Evolutionary conservation across 2,888 invertebrate genomes (phyloP), one percentile per base, ranked within the genome.

Genomic region (Perdita meconis): DNA sequence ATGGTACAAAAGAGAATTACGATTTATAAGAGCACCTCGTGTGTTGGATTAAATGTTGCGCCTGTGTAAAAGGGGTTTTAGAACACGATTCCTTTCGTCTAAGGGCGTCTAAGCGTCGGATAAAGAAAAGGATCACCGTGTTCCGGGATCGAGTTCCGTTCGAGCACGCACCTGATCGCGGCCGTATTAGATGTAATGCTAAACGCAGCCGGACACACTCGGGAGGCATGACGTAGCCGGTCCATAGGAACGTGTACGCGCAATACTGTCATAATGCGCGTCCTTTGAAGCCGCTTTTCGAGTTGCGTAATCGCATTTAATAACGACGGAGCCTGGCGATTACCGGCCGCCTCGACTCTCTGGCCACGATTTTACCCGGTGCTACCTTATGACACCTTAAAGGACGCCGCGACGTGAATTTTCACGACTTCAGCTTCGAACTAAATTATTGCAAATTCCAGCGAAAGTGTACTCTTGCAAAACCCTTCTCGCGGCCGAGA

Each of bases 241-340:
- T 66, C 74, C 77, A 69, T 83, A 83, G 83, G 81, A 66, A 70
- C 78, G 70, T 50, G 56, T 68, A 67, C 77, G 66, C 77, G 74
- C 81, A 74, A 69, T 78, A 82, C 83, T 89, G 88, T 88, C 89
- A 89, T 88, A 89, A 87, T 85, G 82, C 86, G 81, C 87, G 88
- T 89, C 87, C 88, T 89, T 89, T 87, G 83, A 86, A 86, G 85
- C 84, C 80, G 82, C 89, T 86, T 89, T 86, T 86, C 83, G 84
- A 69, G 73, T 89, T 89, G 88, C 87, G 86, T 87, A 89, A 89
- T 89, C 86, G 71, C 84, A 86, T 89, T 85, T 89, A 89, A 89
- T 89, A 89, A 89, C 87, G 85, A 81, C 82, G 63, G 30, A 30
- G 76, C 69, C 50, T 59, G 68, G 44, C 77, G 81, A 81, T 85